phyloP scores from a whole-genome alignment of 2,888 invertebrate species.

The Scelioninae gen. 1 region DNA sequence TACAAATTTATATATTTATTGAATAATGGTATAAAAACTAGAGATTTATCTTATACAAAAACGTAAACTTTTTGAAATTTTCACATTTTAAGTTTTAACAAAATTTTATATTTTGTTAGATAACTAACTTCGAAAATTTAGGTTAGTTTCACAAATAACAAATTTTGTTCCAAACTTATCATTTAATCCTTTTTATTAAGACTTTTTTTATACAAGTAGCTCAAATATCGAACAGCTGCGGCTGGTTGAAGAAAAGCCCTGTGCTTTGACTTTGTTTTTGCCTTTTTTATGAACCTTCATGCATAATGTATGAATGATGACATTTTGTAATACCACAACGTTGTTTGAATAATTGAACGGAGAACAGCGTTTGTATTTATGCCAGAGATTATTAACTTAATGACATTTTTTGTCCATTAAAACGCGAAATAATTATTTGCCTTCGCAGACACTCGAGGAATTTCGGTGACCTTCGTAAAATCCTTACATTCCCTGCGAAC shows the following conservation, averaged over 20 bases:
- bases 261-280: slow-evolving; percentile 6
- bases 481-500: background rate
- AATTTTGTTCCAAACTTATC: too few relatives aligned
- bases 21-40: too few relatives aligned
- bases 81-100: too few relatives aligned
- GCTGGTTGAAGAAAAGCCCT: slow-evolving; percentile 18
- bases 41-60: too few relatives aligned
- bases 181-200: too few relatives aligned
- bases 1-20: too few relatives aligned
- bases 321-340: slow-evolving; percentile 31
- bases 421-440: slow-evolving; percentile 17
- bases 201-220: too few relatives aligned
- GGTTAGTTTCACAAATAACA: too few relatives aligned
- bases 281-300: slow-evolving; percentile 17
- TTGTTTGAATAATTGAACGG: slow-evolving; percentile 52
- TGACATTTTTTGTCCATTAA: slow-evolving; percentile 11
- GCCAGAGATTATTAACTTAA: slow-evolving; percentile 27
- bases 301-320: slow-evolving; percentile 27
- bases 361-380: slow-evolving; percentile 34
- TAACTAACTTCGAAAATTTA: too few relatives aligned
- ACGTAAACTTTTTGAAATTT: too few relatives aligned
- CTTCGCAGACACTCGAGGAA: background rate
- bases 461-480: background rate
- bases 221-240: slow-evolving; percentile 25
- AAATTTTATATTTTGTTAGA: too few relatives aligned